Conservation (phyloP, 2,888 invertebrate genomes). For the Sarcophaga variegata region DNA sequence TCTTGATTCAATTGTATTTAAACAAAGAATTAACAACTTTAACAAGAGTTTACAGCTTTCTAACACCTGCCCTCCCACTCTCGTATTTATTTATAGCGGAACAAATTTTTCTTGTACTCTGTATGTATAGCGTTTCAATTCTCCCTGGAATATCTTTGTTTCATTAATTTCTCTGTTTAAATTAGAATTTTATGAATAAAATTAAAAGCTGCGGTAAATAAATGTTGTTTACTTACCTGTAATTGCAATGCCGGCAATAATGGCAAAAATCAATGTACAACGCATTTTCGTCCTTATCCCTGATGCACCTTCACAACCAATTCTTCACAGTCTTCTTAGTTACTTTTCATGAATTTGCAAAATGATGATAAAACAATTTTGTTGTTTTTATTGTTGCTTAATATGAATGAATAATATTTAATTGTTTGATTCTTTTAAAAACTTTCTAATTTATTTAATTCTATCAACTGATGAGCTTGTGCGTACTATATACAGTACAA, state of each 20-base stretch:
- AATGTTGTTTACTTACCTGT: constrained; percentile 55
- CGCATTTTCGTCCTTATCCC: constrained; percentile 54
- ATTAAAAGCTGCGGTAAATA: too few relatives aligned
- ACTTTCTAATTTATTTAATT: too few relatives aligned
- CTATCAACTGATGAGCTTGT: not conserved
- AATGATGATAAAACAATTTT: not conserved
- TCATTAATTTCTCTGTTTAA: too few relatives aligned
- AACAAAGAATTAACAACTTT: too few relatives aligned
- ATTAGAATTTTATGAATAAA: too few relatives aligned
- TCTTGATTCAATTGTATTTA: too few relatives aligned
- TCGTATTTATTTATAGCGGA: too few relatives aligned
- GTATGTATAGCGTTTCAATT: too few relatives aligned
- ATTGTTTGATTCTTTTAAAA: not conserved
- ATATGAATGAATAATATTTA: not conserved
- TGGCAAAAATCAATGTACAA: constrained; percentile 62
- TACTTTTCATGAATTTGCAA: not conserved
- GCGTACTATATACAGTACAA: not conserved
- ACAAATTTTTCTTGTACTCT: too few relatives aligned
- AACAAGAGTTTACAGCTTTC: too few relatives aligned
- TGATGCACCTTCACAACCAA: not conserved
- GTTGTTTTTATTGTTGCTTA: not conserved
- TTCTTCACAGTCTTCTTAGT: not conserved
- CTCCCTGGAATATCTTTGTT: not conserved
- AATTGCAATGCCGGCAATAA: constrained; percentile 63
- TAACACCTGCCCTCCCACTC: too few relatives aligned